Percentiles rank a stretch among this genome's conserved stretches.
Evolutionary conservation across 2,113 vertebrate genomes (phyloP).

Genomic region (Canis aureus): DNA sequence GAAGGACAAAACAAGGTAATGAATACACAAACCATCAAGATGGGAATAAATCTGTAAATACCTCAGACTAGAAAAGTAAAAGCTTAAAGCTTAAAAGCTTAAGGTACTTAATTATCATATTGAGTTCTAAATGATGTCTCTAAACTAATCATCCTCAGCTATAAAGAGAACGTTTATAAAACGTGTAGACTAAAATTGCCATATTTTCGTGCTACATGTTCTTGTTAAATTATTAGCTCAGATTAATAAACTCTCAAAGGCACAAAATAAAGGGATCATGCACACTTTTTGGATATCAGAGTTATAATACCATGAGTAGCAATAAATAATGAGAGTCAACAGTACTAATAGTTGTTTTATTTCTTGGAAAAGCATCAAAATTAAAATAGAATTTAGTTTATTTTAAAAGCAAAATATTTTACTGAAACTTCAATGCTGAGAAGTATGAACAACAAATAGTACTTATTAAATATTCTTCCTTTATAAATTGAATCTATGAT

Average conservation of each 20-base stretch:
- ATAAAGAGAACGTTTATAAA: constrained; percentile 3
- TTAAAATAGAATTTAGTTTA: constrained; percentile 32
- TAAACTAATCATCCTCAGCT: background rate
- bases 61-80: constrained; percentile 17
- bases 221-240: constrained; percentile 53
- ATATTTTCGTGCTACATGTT: background rate
- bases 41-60: background rate
- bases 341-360: background rate
- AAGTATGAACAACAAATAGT: constrained; percentile 10
- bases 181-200: background rate
- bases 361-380: constrained; percentile 33
- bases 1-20: constrained; percentile 38
- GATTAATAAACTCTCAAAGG: background rate
- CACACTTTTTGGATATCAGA: background rate
- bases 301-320: background rate
- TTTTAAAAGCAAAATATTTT: constrained; percentile 22
- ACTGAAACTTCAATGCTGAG: constrained; percentile 20
- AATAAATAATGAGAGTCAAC: constrained; percentile 18
- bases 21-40: background rate
- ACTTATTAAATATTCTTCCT: constrained; percentile 31
- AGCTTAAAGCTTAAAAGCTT: background rate
- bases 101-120: background rate
- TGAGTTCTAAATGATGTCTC: constrained; percentile 38
- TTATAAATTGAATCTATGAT: background rate
- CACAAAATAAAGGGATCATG: background rate